phyloP scores from a whole-genome alignment of 2,797 vertebrate species.

The Neomorphus geoffroyi region DNA sequence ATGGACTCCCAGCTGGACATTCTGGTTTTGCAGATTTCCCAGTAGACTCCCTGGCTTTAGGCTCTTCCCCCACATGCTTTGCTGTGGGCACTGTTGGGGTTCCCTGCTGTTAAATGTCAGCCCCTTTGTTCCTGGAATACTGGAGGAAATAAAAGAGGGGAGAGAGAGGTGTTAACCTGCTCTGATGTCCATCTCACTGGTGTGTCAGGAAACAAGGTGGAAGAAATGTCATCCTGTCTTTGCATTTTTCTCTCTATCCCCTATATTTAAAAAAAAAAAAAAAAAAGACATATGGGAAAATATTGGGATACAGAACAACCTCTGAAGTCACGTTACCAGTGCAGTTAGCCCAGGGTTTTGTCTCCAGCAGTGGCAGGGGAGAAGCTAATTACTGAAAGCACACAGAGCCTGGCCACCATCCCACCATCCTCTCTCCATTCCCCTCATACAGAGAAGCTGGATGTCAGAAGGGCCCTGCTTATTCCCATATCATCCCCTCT shows the following conservation, averaged over 20 bases:
- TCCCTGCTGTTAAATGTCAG: not conserved
- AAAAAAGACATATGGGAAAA: not conserved
- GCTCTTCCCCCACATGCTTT: not conserved
- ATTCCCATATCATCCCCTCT: not conserved
- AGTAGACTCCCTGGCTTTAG: not conserved
- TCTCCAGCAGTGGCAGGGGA: not conserved
- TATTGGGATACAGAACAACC: not conserved
- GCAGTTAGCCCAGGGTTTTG: not conserved
- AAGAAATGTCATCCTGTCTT: not conserved
- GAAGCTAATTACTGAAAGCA: not conserved
- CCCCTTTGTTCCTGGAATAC: not conserved
- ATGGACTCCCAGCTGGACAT: not conserved
- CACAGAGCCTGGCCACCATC: not conserved
- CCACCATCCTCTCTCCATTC: not conserved
- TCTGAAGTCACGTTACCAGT: rapidly evolving
- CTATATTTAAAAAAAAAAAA: not conserved
- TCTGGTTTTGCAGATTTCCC: not conserved
- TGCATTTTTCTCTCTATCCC: not conserved
- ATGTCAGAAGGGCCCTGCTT: not conserved
- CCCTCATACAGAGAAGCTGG: rapidly evolving
- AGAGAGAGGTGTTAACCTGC: not conserved
- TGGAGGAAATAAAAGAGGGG: no score
- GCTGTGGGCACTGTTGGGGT: not conserved
- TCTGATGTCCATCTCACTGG: rapidly evolving
- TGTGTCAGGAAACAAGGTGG: not conserved